phyloP scores from a whole-genome alignment of 2,797 vertebrate genomes.

The Squalus acanthias region DNA sequence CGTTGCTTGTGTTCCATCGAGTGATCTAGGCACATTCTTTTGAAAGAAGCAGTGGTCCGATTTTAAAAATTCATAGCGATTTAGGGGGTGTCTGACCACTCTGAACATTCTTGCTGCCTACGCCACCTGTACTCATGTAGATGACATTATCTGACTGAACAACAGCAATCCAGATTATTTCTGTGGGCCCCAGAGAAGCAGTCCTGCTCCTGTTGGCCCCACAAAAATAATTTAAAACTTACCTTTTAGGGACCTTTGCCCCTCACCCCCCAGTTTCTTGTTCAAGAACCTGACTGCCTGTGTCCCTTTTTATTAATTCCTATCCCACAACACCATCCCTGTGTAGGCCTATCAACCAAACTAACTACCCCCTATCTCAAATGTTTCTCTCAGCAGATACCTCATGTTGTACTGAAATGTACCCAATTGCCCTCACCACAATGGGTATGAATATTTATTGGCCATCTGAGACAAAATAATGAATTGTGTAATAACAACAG shows the following conservation, averaged over 20 bases:
- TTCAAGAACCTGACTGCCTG: neutral
- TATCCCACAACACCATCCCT: neutral
- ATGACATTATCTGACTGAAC: neutral
- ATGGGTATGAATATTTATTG: neutral
- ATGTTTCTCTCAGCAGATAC: neutral
- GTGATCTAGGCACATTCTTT: neutral
- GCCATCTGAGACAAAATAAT: neutral
- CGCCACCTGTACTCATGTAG: neutral
- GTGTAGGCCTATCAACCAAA: neutral
- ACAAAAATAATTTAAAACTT: neutral
- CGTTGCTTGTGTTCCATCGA: neutral
- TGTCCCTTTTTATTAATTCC: neutral
- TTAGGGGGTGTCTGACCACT: neutral
- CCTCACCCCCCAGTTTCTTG: neutral
- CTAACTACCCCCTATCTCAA: neutral
- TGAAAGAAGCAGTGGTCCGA: neutral
- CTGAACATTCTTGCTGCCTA: neutral
- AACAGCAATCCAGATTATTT: neutral
- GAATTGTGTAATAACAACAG: neutral
- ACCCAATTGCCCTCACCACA: neutral
- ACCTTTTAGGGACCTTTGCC: neutral
- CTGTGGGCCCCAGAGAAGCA: neutral
- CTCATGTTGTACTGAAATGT: neutral
- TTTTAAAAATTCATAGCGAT: neutral
- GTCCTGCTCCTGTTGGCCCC: neutral